A percentile compares a stretch with the other conserved stretches of the same genome.
Evolutionary conservation across 1,140 invertebrate species (phyloP).

Genomic region (Medauroidea extradentata): DNA sequence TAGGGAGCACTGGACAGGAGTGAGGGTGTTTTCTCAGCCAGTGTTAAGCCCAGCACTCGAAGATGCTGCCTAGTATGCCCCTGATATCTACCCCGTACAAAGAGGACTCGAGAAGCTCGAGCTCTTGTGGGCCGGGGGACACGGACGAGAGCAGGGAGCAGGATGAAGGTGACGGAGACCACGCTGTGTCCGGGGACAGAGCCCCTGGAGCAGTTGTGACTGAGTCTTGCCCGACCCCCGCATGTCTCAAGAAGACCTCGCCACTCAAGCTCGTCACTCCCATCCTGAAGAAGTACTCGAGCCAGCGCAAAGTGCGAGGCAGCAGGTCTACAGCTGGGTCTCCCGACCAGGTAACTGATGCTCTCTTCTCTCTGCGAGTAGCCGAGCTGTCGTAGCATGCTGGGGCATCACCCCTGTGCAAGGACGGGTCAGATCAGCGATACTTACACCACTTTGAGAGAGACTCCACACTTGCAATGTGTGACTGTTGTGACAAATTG

Average conservation of each 20-base stretch:
- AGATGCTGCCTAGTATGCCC: slow-evolving; percentile 6
- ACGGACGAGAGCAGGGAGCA: neutral
- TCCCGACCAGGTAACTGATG: too few species aligned
- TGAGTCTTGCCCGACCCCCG: neutral
- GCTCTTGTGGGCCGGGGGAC: neutral
- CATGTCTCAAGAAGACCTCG: slow-evolving; percentile 11
- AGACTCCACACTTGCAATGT: too few species aligned
- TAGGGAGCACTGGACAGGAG: too few species aligned
- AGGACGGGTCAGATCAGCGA: too few species aligned
- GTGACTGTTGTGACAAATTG: too few species aligned
- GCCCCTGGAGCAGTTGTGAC: neutral
- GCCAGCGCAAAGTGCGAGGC: slow-evolving; percentile 1
- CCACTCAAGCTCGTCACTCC: slow-evolving; percentile 11
- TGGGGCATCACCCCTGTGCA: too few species aligned
- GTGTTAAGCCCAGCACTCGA: too few species aligned
- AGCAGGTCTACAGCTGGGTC: neutral
- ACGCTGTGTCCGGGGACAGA: neutral
- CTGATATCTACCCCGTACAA: slow-evolving; percentile 4
- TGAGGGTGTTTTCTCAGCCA: too few species aligned
- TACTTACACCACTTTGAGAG: too few species aligned
- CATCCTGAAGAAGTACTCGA: slow-evolving; percentile 11
- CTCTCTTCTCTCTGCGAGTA: too few species aligned
- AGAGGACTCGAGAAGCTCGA: neutral
- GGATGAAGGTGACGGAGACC: neutral
- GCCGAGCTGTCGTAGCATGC: too few species aligned